Percentiles rank a stretch among this genome's conserved stretches.
phyloP scores from a whole-genome alignment of 2,797 vertebrate genomes.

The Hybognathus amarus region DNA sequence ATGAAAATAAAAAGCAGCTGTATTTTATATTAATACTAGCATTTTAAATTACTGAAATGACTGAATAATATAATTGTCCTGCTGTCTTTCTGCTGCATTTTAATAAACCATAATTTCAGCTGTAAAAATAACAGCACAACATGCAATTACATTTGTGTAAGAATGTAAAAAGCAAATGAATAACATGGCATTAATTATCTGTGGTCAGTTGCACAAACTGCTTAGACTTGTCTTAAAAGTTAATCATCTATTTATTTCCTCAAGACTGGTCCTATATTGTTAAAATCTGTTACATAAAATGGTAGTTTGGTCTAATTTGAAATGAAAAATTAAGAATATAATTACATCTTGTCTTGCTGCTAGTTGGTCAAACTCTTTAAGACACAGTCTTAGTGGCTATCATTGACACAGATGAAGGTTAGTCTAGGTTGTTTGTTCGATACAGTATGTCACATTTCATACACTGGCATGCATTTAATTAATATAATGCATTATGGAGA shows the following conservation, averaged over 20 bases:
- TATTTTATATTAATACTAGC: background rate
- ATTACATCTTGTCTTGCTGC: background rate
- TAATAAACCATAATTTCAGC: background rate
- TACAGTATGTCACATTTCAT: slow-evolving; percentile 85
- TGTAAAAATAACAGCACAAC: background rate
- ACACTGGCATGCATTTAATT: slow-evolving; percentile 88
- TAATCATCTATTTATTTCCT: background rate
- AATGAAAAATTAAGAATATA: background rate
- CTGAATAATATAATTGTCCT: background rate
- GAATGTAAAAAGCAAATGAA: background rate
- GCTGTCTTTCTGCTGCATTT: background rate
- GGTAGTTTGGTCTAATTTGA: background rate
- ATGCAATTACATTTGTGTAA: background rate
- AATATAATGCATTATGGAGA: slow-evolving; percentile 98
- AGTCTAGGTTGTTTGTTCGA: slow-evolving; percentile 88
- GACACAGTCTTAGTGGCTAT: background rate
- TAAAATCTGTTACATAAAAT: background rate
- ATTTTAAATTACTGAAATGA: background rate
- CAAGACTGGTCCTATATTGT: background rate
- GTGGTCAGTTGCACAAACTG: background rate
- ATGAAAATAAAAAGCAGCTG: background rate
- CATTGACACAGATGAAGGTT: slow-evolving; percentile 91
- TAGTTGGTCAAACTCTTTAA: background rate
- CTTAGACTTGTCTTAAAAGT: background rate
- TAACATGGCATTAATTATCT: background rate